Conservation (phyloP, 2,113 vertebrate species). For the Heptranchias perlo region DNA sequence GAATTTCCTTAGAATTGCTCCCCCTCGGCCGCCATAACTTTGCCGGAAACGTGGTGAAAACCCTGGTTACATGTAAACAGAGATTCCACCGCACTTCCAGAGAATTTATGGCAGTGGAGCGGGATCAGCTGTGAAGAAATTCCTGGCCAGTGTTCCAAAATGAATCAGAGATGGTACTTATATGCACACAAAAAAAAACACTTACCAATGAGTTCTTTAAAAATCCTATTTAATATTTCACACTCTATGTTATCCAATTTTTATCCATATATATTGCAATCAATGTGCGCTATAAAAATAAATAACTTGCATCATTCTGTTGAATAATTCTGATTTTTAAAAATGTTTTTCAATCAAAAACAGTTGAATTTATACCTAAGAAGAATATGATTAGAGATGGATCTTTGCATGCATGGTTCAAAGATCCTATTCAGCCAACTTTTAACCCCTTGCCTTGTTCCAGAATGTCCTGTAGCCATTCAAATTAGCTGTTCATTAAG, state of each 20-base stretch:
- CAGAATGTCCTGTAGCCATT: background rate
- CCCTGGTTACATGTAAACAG: background rate
- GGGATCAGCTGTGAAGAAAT: background rate
- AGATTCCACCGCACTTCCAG: background rate
- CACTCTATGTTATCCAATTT: background rate
- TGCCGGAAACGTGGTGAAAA: background rate
- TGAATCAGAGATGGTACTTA: background rate
- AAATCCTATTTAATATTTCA: background rate
- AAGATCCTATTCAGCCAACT: background rate
- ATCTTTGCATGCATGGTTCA: background rate
- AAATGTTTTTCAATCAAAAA: background rate
- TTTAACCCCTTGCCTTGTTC: background rate
- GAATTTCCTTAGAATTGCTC: background rate
- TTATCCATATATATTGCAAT: background rate
- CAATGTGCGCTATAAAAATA: background rate
- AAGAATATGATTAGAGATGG: background rate
- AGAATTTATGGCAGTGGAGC: background rate
- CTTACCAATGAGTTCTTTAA: background rate
- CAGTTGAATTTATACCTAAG: background rate
- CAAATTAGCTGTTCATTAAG: background rate
- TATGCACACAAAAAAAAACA: background rate
- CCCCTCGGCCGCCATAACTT: background rate
- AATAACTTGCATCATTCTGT: background rate
- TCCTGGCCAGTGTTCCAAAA: background rate
- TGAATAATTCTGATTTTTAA: background rate